Evolutionary conservation across 1,140 invertebrate genomes (phyloP).

Genomic region (Zeugodacus cucurbitae): DNA sequence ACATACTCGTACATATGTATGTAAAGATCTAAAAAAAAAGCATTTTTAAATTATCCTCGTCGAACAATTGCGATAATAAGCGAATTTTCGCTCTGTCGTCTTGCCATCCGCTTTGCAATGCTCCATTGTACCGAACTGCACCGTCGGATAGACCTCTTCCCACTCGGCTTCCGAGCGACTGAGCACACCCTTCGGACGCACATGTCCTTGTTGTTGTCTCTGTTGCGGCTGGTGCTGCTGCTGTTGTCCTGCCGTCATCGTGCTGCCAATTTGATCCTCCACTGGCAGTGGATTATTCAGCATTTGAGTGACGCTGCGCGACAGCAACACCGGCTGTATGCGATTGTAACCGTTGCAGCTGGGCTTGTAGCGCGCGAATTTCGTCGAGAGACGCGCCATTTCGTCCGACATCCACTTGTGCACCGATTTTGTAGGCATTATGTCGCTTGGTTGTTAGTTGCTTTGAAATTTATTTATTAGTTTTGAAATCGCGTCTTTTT

Average conservation of each 20-base stretch:
- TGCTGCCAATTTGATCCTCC: constrained; percentile 40
- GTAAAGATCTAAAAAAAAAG: too few species aligned
- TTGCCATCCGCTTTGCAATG: constrained; percentile 43
- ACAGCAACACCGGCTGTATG: constrained; percentile 59
- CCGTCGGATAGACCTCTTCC: constrained; percentile 61
- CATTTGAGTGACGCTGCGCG: constrained; percentile 63
- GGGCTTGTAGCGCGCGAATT: constrained; percentile 60
- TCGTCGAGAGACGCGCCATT: constrained; percentile 56
- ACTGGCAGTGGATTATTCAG: constrained; percentile 59
- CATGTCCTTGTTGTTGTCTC: neutral
- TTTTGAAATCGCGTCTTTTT: neutral
- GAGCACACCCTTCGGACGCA: constrained; percentile 52
- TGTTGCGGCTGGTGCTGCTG: neutral
- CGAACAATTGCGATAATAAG: constrained; percentile 61
- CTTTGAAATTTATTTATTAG: neutral
- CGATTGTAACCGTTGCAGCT: constrained; percentile 59
- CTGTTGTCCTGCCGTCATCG: neutral
- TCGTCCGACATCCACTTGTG: constrained; percentile 62
- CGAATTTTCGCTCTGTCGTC: constrained; percentile 48
- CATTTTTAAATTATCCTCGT: constrained; percentile 54
- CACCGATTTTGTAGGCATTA: constrained; percentile 51
- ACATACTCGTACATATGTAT: neutral
- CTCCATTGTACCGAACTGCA: constrained; percentile 52
- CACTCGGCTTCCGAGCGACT: constrained; percentile 58
- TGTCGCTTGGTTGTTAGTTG: neutral